Evolutionary conservation across 1,140 invertebrate species (phyloP).

Genomic region (Zaprionus nigranus): DNA sequence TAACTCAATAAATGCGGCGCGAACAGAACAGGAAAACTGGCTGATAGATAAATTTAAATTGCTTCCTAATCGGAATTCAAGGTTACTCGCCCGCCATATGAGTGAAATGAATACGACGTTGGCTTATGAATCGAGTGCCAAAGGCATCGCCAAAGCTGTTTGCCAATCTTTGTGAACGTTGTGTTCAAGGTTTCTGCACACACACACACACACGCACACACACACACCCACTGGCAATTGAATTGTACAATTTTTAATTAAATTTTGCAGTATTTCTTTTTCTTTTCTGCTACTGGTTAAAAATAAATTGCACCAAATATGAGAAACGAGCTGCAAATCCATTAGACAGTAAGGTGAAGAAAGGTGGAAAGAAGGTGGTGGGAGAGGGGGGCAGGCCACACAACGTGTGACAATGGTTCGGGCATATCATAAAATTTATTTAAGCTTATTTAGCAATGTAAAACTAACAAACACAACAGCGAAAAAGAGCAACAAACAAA

Average conservation of each 20-base stretch:
- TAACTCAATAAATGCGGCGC: conserved; percentile 42
- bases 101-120: conserved; percentile 77
- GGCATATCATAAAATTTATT: conserved; percentile 67
- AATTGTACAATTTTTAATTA: conserved; percentile 73
- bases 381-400: not conserved
- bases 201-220: conserved; percentile 34
- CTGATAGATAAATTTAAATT: conserved; percentile 76
- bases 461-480: not conserved
- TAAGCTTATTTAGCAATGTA: conserved; percentile 65
- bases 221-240: conserved; percentile 48
- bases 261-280: conserved; percentile 65
- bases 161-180: conserved; percentile 68
- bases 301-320: conserved; percentile 71
- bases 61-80: conserved; percentile 83
- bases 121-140: conserved; percentile 63
- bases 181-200: conserved; percentile 69
- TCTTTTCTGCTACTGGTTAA: conserved; percentile 47
- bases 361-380: not conserved
- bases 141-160: conserved; percentile 62
- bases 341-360: conserved; percentile 16
- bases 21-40: conserved; percentile 51
- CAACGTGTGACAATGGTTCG: conserved; percentile 20
- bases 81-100: conserved; percentile 70
- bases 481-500: conserved; percentile 21
- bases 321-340: conserved; percentile 47